These are phyloP conservation scores for Neoascia interrupta DNA, from an alignment of 2,888 invertebrate genomes.

Conservation along the genomic window DNA sequence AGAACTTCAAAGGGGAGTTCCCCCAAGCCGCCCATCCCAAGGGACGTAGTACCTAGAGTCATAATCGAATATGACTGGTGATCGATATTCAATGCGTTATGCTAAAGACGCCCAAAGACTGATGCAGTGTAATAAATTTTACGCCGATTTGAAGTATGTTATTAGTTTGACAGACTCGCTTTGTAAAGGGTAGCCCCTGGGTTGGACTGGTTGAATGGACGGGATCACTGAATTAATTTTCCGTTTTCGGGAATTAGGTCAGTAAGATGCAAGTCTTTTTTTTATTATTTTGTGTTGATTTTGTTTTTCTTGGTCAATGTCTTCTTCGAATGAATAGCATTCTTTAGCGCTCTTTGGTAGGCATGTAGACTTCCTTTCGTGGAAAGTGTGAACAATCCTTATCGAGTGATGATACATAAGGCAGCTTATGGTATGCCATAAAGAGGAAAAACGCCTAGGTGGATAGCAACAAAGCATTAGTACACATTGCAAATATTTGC, in stretches of 20 bases:
- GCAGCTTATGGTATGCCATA: too few species aligned
- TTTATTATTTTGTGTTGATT: constrained; percentile 9
- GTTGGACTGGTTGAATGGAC: constrained; percentile 30
- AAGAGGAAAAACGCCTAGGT: too few species aligned
- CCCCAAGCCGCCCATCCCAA: constrained; percentile 5
- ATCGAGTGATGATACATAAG: constrained; percentile 59
- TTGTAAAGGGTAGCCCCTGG: constrained; percentile 50
- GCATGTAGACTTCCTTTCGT: constrained; percentile 39
- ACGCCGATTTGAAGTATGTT: constrained; percentile 59
- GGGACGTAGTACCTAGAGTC: constrained; percentile 34
- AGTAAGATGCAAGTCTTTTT: constrained; percentile 28
- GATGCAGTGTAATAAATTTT: constrained; percentile 56
- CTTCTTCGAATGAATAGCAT: constrained; percentile 2
- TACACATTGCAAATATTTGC: too few species aligned
- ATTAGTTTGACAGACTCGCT: constrained; percentile 64
- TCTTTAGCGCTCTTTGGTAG: constrained; percentile 9
- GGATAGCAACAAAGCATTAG: too few species aligned
- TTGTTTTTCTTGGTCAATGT: background rate
- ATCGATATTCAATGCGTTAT: constrained; percentile 6
- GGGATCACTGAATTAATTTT: constrained; percentile 64
- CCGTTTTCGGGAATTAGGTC: constrained; percentile 67
- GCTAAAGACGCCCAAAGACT: constrained; percentile 37
- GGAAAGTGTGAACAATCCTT: constrained; percentile 65
- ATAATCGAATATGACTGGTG: constrained; percentile 9
- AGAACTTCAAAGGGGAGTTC: too few species aligned